Evolutionary conservation across 2,888 invertebrate genomes (phyloP).

Genomic region (Zhuqinia jingwanae): DNA sequence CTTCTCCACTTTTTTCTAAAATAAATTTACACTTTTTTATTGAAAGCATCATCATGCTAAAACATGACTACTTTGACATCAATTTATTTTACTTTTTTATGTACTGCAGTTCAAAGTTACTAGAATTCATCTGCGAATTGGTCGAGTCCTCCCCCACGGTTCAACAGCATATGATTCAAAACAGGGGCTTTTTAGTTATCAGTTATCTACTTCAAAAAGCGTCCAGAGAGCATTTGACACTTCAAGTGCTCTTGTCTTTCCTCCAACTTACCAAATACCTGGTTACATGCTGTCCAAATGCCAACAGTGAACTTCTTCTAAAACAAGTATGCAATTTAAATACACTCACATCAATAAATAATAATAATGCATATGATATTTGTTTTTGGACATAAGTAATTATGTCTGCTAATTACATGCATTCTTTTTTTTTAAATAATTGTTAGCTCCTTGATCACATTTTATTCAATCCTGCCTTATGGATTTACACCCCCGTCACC

Average conservation of each 20-base stretch:
- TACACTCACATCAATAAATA: background rate
- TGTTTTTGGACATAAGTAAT: no score
- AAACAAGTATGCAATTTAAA: constrained; percentile 96
- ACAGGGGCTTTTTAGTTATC: constrained; percentile 98
- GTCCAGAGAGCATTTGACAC: constrained; percentile 94
- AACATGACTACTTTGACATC: no score
- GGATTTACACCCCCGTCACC: constrained; percentile 98
- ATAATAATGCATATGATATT: no score
- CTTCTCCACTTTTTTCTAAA: no score
- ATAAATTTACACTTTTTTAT: no score
- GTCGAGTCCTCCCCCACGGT: constrained; percentile 98
- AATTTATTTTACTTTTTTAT: background rate
- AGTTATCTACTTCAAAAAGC: constrained; percentile 97
- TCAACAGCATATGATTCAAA: constrained; percentile 99
- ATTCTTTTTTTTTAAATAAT: background rate
- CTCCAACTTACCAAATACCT: constrained; percentile 95
- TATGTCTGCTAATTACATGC: no score
- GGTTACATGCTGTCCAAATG: constrained; percentile 92
- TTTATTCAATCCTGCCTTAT: constrained; percentile 98
- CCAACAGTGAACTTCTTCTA: constrained; percentile 93
- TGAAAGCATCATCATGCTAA: no score
- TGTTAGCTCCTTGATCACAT: constrained; percentile 98
- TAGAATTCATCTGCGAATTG: constrained; percentile 98
- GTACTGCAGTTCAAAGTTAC: constrained; percentile 90
- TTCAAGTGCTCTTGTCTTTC: constrained; percentile 96